phyloP scores from a whole-genome alignment of 1,140 invertebrate species.

The Protaetia brevitarsis region DNA sequence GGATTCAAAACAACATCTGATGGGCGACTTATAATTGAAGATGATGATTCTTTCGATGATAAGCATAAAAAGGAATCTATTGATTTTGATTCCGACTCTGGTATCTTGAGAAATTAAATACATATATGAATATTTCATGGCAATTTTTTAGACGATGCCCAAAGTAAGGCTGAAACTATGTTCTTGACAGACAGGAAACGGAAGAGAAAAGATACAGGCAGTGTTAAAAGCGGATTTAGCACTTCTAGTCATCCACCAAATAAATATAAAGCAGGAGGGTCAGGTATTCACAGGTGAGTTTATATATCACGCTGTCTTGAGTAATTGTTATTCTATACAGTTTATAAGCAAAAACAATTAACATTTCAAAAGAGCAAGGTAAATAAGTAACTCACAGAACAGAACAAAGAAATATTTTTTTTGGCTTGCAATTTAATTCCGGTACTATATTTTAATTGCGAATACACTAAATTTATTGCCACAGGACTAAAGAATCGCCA shows the following conservation, averaged over 20 bases:
- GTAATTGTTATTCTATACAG: no score
- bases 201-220: conserved; percentile 54
- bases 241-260: conserved; percentile 46
- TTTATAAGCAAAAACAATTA: no score
- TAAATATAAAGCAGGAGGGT: conserved; percentile 72
- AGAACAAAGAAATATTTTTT: no score
- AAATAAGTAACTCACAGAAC: no score
- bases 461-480: no score
- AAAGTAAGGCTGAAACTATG: conserved; percentile 50
- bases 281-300: conserved; percentile 74
- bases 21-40: conserved; percentile 81
- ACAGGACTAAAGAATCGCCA: no score
- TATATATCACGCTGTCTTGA: no score
- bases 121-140: not conserved
- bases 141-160: conserved; percentile 50
- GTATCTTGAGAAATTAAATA: no score
- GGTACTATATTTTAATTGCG: no score
- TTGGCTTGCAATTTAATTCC: no score
- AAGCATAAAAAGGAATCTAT: conserved; percentile 46
- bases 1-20: conserved; percentile 78
- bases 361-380: no score
- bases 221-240: conserved; percentile 52
- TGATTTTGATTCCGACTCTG: conserved; percentile 53
- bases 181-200: conserved; percentile 56
- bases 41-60: conserved; percentile 52